phyloP scores from a whole-genome alignment of 2,797 vertebrate genomes.

The Enteromius afrohamiltoni region DNA sequence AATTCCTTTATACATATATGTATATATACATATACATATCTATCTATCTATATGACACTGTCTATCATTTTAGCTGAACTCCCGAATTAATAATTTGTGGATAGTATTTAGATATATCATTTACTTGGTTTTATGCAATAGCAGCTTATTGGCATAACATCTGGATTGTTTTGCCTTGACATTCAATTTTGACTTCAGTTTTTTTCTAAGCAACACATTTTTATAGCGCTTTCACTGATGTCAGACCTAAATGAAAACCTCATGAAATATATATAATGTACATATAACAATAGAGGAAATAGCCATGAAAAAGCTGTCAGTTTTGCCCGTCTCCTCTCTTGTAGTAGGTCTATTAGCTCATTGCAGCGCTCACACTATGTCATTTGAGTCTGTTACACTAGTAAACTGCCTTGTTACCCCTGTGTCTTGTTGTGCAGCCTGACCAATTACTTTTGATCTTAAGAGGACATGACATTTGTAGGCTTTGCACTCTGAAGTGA shows the following conservation, averaged over 20 bases:
- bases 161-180: not conserved
- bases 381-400: constrained; percentile 80
- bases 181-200: not conserved
- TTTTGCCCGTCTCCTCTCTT: constrained; percentile 65
- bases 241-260: not conserved
- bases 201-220: not conserved
- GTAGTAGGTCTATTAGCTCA: constrained; percentile 78
- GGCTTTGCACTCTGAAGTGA: constrained; percentile 85
- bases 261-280: not conserved
- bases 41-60: too few species aligned
- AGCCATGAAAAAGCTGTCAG: not conserved
- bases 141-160: not conserved
- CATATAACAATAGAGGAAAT: not conserved
- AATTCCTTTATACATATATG: not conserved
- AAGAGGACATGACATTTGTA: constrained; percentile 96
- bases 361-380: constrained; percentile 71
- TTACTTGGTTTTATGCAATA: not conserved
- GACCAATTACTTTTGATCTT: constrained; percentile 95
- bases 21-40: too few species aligned
- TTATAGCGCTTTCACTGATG: not conserved
- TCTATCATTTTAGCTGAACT: not conserved
- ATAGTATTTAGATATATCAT: not conserved
- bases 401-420: constrained; percentile 78
- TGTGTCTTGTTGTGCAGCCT: constrained; percentile 81
- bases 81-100: not conserved